A percentile compares a stretch with the other conserved stretches of the same genome.
Conservation (phyloP, 2,113 vertebrate species). For the Regulus satrapa region DNA sequence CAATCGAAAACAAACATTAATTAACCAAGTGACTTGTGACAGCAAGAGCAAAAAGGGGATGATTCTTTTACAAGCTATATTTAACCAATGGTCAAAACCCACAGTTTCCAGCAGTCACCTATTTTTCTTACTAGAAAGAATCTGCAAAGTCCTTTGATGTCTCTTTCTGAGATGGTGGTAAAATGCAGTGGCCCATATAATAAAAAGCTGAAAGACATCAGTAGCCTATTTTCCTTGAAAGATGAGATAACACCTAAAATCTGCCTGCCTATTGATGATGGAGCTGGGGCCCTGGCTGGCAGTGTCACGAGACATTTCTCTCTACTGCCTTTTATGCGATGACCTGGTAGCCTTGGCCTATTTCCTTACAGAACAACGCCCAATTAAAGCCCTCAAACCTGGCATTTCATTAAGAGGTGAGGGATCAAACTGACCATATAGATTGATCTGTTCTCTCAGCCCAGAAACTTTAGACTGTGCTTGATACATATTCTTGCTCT, state of each 20-base stretch:
- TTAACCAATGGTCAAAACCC: background rate
- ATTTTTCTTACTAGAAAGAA: slow-evolving; percentile 4
- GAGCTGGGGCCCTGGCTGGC: background rate
- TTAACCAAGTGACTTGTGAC: background rate
- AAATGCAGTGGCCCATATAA: background rate
- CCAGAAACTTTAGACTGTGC: background rate
- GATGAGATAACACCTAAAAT: background rate
- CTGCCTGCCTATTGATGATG: background rate
- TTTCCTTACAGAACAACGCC: background rate
- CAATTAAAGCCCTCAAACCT: background rate
- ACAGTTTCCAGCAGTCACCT: background rate
- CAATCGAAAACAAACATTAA: background rate
- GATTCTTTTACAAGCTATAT: background rate
- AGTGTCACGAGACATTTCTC: background rate
- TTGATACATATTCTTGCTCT: background rate
- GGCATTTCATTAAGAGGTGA: background rate
- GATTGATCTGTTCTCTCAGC: background rate
- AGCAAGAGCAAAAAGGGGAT: background rate
- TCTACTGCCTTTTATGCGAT: background rate
- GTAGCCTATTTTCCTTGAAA: background rate
- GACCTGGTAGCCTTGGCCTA: background rate
- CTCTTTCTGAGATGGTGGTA: background rate
- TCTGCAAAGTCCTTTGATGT: background rate
- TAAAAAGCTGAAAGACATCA: background rate
- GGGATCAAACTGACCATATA: background rate